These are phyloP conservation scores for Condylura cristata DNA, from an alignment of 2,113 vertebrate species.

Conservation along the genomic window DNA sequence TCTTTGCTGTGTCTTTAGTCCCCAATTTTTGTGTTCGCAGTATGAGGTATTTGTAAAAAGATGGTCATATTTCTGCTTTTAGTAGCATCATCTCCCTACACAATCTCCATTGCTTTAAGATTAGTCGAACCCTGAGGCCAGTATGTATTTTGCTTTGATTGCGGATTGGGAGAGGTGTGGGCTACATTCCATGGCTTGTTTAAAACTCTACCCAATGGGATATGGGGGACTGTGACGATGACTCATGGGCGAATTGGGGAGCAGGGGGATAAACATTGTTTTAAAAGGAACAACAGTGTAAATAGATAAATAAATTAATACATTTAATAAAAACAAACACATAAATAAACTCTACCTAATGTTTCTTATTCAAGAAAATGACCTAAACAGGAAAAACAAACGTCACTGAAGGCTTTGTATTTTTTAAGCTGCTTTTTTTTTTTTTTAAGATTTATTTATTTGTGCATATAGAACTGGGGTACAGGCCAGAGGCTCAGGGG, in stretches of 20 bases:
- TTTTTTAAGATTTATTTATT: too few species aligned
- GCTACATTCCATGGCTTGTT: not conserved
- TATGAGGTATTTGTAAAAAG: not conserved
- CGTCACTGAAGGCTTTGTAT: not conserved
- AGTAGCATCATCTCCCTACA: not conserved
- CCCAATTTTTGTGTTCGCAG: not conserved
- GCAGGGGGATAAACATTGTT: too few species aligned
- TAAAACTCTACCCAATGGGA: not conserved
- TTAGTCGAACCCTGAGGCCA: conserved; percentile 8
- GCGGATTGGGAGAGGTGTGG: not conserved
- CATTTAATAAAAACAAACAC: too few species aligned
- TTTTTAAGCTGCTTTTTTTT: too few species aligned
- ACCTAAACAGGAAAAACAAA: not conserved
- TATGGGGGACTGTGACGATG: too few species aligned
- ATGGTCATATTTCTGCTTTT: conserved; percentile 7
- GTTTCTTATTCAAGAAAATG: not conserved
- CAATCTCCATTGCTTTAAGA: conserved; percentile 21
- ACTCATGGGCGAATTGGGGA: too few species aligned
- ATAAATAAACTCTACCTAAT: too few species aligned
- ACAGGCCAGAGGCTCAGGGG: too few species aligned
- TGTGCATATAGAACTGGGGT: too few species aligned
- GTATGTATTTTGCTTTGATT: conserved; percentile 33
- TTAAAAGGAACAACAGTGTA: too few species aligned
- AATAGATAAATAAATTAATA: too few species aligned
- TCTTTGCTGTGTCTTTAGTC: not conserved